phyloP scores from a whole-genome alignment of 2,797 vertebrate genomes.

The Falco cherrug region DNA sequence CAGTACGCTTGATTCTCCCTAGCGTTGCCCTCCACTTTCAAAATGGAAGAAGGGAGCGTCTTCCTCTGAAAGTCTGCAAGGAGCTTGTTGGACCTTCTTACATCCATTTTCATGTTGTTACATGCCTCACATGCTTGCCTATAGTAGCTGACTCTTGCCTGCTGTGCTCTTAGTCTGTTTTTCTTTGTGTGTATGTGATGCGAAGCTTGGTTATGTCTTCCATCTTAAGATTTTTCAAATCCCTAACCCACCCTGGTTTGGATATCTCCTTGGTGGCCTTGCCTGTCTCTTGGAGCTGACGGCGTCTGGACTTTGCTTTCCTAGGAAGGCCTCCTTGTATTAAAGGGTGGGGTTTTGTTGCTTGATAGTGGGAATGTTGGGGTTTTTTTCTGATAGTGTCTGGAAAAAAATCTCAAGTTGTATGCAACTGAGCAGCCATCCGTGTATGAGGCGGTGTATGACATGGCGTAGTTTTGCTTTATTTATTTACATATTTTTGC shows the following conservation, averaged over 20 bases:
- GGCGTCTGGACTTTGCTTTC: constrained; percentile 29
- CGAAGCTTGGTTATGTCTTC: background rate
- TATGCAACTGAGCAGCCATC: background rate
- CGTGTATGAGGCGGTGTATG: background rate
- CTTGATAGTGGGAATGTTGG: constrained; percentile 2
- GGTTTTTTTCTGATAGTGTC: background rate
- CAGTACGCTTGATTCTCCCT: background rate
- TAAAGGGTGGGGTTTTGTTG: constrained; percentile 32
- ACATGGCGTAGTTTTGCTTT: background rate
- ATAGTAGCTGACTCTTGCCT: background rate
- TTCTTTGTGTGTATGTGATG: background rate
- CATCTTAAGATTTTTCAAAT: background rate
- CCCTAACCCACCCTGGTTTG: background rate
- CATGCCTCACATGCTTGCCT: constrained; percentile 18
- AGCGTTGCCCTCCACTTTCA: background rate
- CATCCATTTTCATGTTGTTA: background rate
- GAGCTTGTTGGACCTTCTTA: background rate
- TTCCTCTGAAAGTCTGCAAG: background rate
- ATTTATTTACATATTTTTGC: constrained; percentile 58
- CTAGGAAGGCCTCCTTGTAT: background rate
- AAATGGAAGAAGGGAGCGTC: background rate
- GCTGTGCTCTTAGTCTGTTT: background rate
- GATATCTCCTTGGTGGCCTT: background rate
- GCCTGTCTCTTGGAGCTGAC: background rate
- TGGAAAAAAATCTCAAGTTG: background rate